These are phyloP conservation scores for Rhinatrema bivittatum DNA, from an alignment of 2,797 vertebrate genomes.

Conservation along the genomic window DNA sequence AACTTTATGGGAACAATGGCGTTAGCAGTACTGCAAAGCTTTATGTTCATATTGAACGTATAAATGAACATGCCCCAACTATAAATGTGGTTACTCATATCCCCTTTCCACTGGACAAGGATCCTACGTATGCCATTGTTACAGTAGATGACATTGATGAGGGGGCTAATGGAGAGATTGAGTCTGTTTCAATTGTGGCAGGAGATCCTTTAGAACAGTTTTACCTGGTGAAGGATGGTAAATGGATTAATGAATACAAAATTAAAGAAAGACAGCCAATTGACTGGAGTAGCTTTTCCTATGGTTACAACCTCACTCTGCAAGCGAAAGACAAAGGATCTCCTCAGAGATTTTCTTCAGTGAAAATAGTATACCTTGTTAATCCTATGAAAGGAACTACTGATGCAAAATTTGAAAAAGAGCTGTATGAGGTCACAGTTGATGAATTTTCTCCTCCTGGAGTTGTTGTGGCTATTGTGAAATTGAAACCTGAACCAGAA, in stretches of 20 bases:
- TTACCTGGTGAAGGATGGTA: conserved; percentile 65
- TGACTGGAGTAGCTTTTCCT: conserved; percentile 71
- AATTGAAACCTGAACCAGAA: conserved; percentile 69
- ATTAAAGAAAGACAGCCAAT: conserved; percentile 71
- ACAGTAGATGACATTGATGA: conserved; percentile 81
- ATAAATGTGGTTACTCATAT: conserved; percentile 68
- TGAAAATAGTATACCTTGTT: conserved; percentile 65
- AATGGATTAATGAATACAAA: conserved; percentile 71
- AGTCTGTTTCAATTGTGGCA: conserved; percentile 76
- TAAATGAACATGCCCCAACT: conserved; percentile 80
- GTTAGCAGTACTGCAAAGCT: conserved; percentile 96
- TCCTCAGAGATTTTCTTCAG: conserved; percentile 77
- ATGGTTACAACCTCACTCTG: conserved; percentile 83
- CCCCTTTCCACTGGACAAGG: conserved; percentile 67
- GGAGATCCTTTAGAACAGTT: conserved; percentile 80
- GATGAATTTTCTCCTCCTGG: conserved; percentile 91
- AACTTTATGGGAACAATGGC: conserved; percentile 93
- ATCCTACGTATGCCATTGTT: conserved; percentile 74
- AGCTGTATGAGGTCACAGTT: conserved; percentile 70
- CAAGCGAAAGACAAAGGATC: conserved; percentile 87
- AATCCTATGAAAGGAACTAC: conserved; percentile 51
- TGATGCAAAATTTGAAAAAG: conserved; percentile 72
- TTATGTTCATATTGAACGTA: conserved; percentile 85
- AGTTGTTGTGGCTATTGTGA: conserved; percentile 70
- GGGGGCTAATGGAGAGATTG: conserved; percentile 85